Percentiles rank a stretch among this genome's conserved stretches.
Evolutionary conservation across 2,113 vertebrate genomes (phyloP).

Genomic region (Triplophysa tibetana): DNA sequence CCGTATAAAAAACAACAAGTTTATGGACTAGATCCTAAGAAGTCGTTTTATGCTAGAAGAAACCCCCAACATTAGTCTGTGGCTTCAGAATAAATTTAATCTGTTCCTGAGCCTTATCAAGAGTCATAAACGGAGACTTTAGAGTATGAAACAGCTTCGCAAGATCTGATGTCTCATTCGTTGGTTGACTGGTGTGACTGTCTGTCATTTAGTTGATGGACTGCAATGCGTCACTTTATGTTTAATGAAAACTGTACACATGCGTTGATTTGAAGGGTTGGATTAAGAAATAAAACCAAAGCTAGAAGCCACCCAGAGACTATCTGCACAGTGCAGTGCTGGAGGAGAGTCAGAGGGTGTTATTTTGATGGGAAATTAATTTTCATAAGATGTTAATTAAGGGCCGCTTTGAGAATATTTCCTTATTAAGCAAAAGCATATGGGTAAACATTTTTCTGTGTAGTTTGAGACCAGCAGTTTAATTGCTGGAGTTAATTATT

Average conservation of each 20-base stretch:
- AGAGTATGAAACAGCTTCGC: background rate
- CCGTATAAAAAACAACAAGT: conserved; percentile 14
- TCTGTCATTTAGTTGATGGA: background rate
- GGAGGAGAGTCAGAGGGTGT: conserved; percentile 47
- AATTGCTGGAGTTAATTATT: background rate
- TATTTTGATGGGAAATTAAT: conserved; percentile 66
- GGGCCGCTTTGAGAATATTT: conserved; percentile 60
- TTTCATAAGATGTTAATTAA: conserved; percentile 65
- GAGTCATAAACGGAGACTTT: background rate
- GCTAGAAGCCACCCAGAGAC: conserved; percentile 25
- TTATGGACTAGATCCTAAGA: conserved; percentile 14
- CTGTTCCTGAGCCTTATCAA: background rate
- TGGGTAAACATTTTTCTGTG: conserved; percentile 59
- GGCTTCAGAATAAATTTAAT: background rate
- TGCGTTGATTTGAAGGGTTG: background rate
- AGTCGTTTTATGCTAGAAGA: conserved; percentile 18
- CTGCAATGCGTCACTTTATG: background rate
- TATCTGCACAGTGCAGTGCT: too few relatives aligned
- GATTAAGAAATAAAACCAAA: background rate
- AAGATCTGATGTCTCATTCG: background rate
- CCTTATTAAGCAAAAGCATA: conserved; percentile 60
- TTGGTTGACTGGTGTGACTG: background rate
- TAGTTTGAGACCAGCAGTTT: conserved; percentile 55
- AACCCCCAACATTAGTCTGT: background rate
- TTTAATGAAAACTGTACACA: background rate